phyloP scores from a whole-genome alignment of 1,140 invertebrate species.

The Rhagoletis pomonella region DNA sequence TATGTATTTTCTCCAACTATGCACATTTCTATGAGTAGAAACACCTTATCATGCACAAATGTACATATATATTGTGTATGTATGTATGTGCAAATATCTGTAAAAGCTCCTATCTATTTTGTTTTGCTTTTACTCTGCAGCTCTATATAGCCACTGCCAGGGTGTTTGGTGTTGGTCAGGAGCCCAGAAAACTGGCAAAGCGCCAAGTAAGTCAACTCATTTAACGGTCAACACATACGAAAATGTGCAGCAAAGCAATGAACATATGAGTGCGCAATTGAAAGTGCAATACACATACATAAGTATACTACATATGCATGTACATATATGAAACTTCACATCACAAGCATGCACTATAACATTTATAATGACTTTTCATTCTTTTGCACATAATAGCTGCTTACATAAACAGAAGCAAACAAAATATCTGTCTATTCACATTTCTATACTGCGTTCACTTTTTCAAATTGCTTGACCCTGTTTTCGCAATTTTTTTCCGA shows the following conservation, averaged over 20 bases:
- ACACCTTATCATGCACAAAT: no score
- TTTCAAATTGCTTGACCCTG: constrained; percentile 6
- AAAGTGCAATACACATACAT: neutral
- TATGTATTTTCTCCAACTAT: no score
- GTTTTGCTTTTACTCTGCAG: neutral
- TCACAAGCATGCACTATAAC: neutral
- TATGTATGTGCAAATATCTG: neutral
- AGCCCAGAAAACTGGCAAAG: constrained; percentile 45
- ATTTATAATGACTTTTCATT: neutral
- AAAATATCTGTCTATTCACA: constrained; percentile 11
- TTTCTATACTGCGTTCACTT: neutral
- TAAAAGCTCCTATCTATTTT: neutral
- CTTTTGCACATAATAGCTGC: neutral
- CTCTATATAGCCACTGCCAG: constrained; percentile 37
- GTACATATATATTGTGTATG: neutral
- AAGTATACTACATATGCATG: neutral
- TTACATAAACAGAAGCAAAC: neutral
- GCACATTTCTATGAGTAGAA: no score
- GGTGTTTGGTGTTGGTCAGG: constrained; percentile 35
- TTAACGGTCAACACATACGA: constrained; percentile 33
- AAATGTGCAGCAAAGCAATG: neutral
- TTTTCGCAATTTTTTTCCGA: neutral
- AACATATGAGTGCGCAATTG: neutral
- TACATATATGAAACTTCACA: constrained; percentile 18
- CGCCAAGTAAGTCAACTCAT: constrained; percentile 49